A percentile compares a stretch with the other conserved stretches of the same genome.
phyloP scores from a whole-genome alignment of 2,888 invertebrate species.

The Drosophila putrida region DNA sequence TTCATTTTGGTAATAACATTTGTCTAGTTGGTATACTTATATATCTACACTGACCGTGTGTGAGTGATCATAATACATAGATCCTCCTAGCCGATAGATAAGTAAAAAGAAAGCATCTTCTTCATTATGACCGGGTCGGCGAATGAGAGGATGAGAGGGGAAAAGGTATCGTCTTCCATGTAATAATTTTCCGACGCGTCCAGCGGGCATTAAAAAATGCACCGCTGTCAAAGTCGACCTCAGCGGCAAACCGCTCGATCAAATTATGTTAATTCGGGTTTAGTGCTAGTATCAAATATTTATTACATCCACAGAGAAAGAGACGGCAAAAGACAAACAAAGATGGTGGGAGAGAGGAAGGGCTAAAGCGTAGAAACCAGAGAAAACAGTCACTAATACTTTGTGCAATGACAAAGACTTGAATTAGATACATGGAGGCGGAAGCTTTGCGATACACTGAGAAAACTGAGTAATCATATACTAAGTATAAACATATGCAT shows the following conservation, averaged over 20 bases:
- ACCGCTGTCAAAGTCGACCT: constrained; percentile 68
- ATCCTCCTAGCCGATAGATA: constrained; percentile 70
- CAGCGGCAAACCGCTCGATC: constrained; percentile 73
- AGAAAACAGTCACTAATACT: constrained; percentile 43
- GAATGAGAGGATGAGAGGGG: constrained; percentile 24
- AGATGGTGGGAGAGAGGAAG: constrained; percentile 4
- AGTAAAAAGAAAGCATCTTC: constrained; percentile 68
- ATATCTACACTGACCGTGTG: constrained; percentile 11
- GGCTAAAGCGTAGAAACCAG: constrained; percentile 20
- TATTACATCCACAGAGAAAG: constrained; percentile 48
- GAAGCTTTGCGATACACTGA: constrained; percentile 34
- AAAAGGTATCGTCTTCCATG: constrained; percentile 79
- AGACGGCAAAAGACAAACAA: not conserved
- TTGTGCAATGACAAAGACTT: constrained; percentile 45
- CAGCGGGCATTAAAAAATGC: constrained; percentile 66
- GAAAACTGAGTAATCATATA: not conserved
- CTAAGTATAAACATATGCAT: not conserved
- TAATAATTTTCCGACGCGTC: constrained; percentile 71
- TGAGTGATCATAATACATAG: constrained; percentile 48
- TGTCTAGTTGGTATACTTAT: constrained; percentile 64
- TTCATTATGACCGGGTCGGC: constrained; percentile 37
- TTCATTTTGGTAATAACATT: constrained; percentile 73
- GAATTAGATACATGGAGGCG: constrained; percentile 38
- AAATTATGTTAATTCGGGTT: constrained; percentile 82
- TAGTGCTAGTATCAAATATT: constrained; percentile 78